Evolutionary conservation across 2,113 vertebrate species (phyloP), one percentile per base, ranked within the genome.

Genomic region (Hemicordylus capensis): DNA sequence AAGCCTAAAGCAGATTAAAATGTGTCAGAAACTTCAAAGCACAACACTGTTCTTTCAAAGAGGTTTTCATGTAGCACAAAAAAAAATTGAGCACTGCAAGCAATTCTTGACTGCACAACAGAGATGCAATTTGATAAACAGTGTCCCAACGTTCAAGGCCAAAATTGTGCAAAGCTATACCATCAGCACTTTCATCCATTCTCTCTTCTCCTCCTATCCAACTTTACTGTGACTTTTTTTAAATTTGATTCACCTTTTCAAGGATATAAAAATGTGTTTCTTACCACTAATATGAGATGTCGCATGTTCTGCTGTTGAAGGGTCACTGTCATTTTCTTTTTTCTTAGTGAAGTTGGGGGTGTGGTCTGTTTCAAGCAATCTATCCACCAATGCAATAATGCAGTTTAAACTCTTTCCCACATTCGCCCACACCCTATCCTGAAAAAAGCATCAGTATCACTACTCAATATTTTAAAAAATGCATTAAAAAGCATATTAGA

Each of bases 341-440:
- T 92, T 90, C 75, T 92, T 75, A 48, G 20, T 0, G 44, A 93
- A 64, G 11, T 61, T 72, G 2, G 90, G 75, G 75, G 90, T 91
- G 69, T 91, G 94, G 66, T 97, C 97, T 69, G 96, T 97, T 84
- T 98, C 98, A 76, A 98, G 97, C 81, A 99, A 94, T 89, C 97
- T 97, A 86, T 99, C 98, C 94, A 98, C 98, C 97, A 98, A 97
- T 63, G 98, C 98, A 76, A 99, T 98, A 83, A 99, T 95, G 76
- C 98, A 98, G 95, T 98, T 98, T 92, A 99, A 97, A 93, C 97
- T 98, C 95, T 98, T 99, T 42, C 98, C 98, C 89, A 99, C 97
- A 4, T 94, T 98, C 90, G 97, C 98, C 98, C 98, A 99, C 88
- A 98, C 97, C 89, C 98, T 98, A 91, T 99, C 98, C 98, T 99